A percentile compares a stretch with the other conserved stretches of the same genome.
Evolutionary conservation across 2,888 invertebrate species (phyloP).

Genomic region (Allolobophora icterica): DNA sequence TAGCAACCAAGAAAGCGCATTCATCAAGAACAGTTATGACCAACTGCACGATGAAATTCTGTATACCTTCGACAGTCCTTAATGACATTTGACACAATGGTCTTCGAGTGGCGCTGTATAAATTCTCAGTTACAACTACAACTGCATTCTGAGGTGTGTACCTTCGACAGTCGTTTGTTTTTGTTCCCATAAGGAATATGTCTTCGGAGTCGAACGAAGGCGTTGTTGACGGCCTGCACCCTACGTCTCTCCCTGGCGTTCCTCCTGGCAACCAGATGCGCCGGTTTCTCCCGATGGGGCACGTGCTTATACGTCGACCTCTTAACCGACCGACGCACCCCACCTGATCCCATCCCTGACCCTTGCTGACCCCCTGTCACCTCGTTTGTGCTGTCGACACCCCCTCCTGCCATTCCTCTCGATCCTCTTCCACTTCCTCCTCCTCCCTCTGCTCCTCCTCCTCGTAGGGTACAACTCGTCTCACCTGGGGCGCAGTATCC

Average conservation of each 20-base stretch:
- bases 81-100: no score
- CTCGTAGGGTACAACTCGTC: background rate
- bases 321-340: conserved; percentile 29
- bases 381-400: background rate
- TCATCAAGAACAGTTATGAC: no score
- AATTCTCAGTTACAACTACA: no score
- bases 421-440: background rate
- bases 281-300: conserved; percentile 69
- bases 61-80: no score
- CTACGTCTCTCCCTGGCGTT: conserved; percentile 73
- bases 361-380: background rate
- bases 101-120: no score
- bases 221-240: conserved; percentile 74
- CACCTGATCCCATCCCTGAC: background rate
- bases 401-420: background rate
- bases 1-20: no score
- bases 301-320: conserved; percentile 57
- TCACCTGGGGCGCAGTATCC: background rate
- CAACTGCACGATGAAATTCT: no score
- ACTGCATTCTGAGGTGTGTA: conserved; percentile 53
- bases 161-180: conserved; percentile 70
- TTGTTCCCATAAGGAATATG: conserved; percentile 71
- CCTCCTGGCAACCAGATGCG: conserved; percentile 70
- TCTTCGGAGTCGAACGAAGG: conserved; percentile 71
- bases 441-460: background rate